Evolutionary conservation across 1,140 invertebrate species (phyloP).

Genomic region (Bombyx mandarina): DNA sequence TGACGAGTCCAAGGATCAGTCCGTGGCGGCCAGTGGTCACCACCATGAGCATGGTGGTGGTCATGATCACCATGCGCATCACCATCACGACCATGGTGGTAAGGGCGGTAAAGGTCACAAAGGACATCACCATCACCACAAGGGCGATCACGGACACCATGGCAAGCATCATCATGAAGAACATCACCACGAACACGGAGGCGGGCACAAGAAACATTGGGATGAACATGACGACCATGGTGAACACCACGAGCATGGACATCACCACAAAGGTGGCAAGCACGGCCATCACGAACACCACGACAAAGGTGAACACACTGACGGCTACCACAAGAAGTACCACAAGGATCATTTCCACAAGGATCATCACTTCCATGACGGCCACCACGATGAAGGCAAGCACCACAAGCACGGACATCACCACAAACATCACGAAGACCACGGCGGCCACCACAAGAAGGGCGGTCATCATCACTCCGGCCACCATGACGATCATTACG

Average conservation of each 20-base stretch:
- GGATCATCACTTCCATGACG: slow-evolving; percentile 78
- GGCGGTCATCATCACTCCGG: slow-evolving; percentile 74
- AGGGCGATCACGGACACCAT: slow-evolving; percentile 76
- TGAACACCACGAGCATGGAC: slow-evolving; percentile 76
- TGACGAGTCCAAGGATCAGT: slow-evolving; percentile 56
- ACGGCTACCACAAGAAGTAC: slow-evolving; percentile 77
- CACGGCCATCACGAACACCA: slow-evolving; percentile 74
- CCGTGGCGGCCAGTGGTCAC: slow-evolving; percentile 56
- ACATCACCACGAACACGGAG: slow-evolving; percentile 74
- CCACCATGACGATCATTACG: slow-evolving; percentile 74
- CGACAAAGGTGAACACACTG: slow-evolving; percentile 75
- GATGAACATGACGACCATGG: slow-evolving; percentile 78
- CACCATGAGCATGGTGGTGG: slow-evolving; percentile 68
- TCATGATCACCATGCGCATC: slow-evolving; percentile 68
- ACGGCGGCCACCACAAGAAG: slow-evolving; percentile 74
- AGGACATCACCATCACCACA: slow-evolving; percentile 73
- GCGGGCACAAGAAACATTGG: slow-evolving; percentile 77
- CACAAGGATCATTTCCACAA: slow-evolving; percentile 81
- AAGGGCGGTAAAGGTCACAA: slow-evolving; percentile 71
- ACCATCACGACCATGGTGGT: slow-evolving; percentile 68
- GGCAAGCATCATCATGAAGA: slow-evolving; percentile 75
- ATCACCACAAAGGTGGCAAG: slow-evolving; percentile 75
- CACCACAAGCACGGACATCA: slow-evolving; percentile 75
- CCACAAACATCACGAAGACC: slow-evolving; percentile 71
- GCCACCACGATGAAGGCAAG: slow-evolving; percentile 74